phyloP scores from a whole-genome alignment of 2,113 vertebrate genomes.

The Centropristis striata region DNA sequence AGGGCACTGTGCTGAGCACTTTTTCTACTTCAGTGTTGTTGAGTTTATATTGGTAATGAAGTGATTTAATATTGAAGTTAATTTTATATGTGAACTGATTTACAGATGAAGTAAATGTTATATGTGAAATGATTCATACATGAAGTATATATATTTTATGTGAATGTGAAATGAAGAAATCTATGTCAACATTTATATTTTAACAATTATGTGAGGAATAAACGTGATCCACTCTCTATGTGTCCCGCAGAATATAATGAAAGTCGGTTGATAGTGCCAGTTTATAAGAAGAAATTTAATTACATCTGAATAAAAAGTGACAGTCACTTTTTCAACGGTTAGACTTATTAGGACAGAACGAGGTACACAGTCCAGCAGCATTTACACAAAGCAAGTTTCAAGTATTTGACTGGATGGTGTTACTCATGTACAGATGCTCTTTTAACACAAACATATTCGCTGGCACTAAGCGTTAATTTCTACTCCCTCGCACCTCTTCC shows the following conservation, averaged over 20 bases:
- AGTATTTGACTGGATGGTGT: constrained; percentile 68
- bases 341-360: constrained; percentile 51
- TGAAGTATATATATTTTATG: constrained; percentile 39
- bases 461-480: constrained; percentile 39
- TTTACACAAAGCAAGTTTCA: constrained; percentile 72
- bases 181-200: constrained; percentile 46
- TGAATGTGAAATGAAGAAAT: constrained; percentile 63
- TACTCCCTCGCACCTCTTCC: constrained; percentile 2
- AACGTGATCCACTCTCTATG: constrained; percentile 18
- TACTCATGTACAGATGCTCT: constrained; percentile 37
- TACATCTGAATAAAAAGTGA: constrained; percentile 54
- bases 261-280: background rate
- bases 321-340: constrained; percentile 36
- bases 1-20: constrained; percentile 74
- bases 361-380: constrained; percentile 75
- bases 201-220: constrained; percentile 33
- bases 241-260: background rate
- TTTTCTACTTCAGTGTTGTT: constrained; percentile 83
- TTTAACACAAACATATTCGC: constrained; percentile 40
- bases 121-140: constrained; percentile 57
- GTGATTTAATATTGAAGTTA: constrained; percentile 55
- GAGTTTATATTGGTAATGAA: constrained; percentile 59
- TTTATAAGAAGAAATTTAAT: constrained; percentile 67
- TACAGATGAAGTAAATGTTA: constrained; percentile 45
- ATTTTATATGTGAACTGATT: constrained; percentile 40